Evolutionary conservation across 2,797 vertebrate genomes (phyloP), one percentile per base, ranked within the genome.

Genomic region (Sebastes baramenuke): DNA sequence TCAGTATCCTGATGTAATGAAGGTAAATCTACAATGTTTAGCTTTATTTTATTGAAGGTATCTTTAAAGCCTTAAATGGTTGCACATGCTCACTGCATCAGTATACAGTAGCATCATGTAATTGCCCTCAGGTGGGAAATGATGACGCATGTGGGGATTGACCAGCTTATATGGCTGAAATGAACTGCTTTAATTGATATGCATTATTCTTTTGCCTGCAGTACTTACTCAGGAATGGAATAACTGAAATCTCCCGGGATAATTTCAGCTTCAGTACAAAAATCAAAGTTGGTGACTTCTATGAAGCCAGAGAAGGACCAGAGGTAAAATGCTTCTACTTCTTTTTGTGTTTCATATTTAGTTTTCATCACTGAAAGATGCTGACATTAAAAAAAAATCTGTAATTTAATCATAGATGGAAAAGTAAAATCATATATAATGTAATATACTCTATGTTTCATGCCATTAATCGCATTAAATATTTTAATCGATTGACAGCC

Each of bases 261-360:
- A 97, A 98, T 96, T 99, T 99, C 95, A 98, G 97, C 97, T 99
- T 99, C 95, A 99, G 97, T 95, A 96, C 97, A 95, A 99, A 99
- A 96, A 96, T 99, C 94, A 97, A 96, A 96, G 96, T 99, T 93
- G 98, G 98, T 92, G 96, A 97, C 96, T 98, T 99, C 96, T 99
- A 98, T 96, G 97, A 98, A 97, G 96, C 97, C 95, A 97, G 97
- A 97, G 97, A 98, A 94, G 97, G 97, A 96, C 96, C 96, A 27
- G 96, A 98, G 97, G 97, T 98, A 96, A 96, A 97, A 90, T 74
- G 25, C 29, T 82, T 55, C 11, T 79, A 49, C n/a, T 72, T 81
- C 2, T 38, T 55, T 27, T 14, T 27, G 38, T 75, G 20, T 66
- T 14, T 22, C 9, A 14, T 24, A 10, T 68, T 77, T 52, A 20